Evolutionary conservation across 2,113 vertebrate species (phyloP).

Genomic region (Caracal caracal): DNA sequence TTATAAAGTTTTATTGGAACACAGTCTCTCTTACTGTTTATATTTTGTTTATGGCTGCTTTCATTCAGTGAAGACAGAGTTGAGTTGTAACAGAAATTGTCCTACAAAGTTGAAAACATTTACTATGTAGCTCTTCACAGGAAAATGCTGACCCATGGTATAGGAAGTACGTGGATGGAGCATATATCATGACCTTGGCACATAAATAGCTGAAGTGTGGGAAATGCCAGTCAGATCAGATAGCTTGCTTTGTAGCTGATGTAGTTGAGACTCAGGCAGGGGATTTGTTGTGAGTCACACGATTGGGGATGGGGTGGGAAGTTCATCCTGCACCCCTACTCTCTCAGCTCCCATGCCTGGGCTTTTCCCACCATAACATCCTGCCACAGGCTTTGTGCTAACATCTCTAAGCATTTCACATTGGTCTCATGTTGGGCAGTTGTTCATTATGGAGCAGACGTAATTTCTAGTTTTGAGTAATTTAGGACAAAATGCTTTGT

Average conservation of each 20-base stretch:
- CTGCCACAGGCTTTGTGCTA: neutral
- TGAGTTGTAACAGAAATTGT: neutral
- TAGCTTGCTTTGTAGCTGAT: neutral
- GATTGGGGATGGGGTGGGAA: neutral
- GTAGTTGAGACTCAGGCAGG: neutral
- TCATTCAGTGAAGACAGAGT: neutral
- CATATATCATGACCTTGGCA: neutral
- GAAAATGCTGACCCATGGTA: neutral
- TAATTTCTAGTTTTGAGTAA: constrained; percentile 20
- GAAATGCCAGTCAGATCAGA: neutral
- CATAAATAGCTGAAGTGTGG: neutral
- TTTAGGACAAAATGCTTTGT: constrained; percentile 19
- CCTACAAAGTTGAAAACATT: neutral
- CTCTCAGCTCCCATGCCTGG: neutral
- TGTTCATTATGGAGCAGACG: constrained; percentile 43
- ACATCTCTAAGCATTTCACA: neutral
- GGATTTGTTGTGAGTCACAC: neutral
- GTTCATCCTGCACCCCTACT: neutral
- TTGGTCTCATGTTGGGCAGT: neutral
- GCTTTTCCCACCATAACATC: neutral
- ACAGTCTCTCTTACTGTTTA: neutral
- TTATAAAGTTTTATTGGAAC: neutral
- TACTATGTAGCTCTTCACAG: neutral
- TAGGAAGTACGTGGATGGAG: neutral
- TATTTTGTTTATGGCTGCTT: neutral